These are phyloP conservation scores for Megaustenia siamemsis DNA, from an alignment of 2,888 invertebrate genomes.

Conservation along the genomic window DNA sequence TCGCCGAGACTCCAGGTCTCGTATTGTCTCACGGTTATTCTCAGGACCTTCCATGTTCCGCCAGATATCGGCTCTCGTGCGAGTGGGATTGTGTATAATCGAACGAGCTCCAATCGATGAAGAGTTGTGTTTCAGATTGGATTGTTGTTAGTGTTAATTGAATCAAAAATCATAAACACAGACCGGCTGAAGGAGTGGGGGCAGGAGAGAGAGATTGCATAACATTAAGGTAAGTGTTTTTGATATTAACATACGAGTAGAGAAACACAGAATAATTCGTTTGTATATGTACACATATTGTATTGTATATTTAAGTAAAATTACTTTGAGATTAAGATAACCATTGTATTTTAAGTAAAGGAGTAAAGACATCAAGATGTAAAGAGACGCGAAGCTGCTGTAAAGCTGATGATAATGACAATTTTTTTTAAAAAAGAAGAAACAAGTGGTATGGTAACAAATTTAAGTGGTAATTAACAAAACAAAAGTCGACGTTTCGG, in stretches of 20 bases:
- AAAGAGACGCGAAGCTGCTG: too few species aligned
- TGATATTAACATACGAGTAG: background rate
- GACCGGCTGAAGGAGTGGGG: background rate
- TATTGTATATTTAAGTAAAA: too few species aligned
- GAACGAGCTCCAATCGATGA: slow-evolving; percentile 7
- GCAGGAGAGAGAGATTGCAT: background rate
- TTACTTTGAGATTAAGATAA: too few species aligned
- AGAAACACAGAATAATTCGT: too few species aligned
- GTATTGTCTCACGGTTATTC: background rate
- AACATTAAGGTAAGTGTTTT: background rate
- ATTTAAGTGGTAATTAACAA: too few species aligned
- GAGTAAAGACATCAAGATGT: too few species aligned
- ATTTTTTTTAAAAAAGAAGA: too few species aligned
- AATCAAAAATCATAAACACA: background rate
- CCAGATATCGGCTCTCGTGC: background rate
- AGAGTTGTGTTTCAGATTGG: slow-evolving; percentile 20
- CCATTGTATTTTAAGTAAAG: too few species aligned
- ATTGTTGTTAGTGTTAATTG: slow-evolving; percentile 25
- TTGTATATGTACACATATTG: too few species aligned
- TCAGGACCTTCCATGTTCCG: background rate
- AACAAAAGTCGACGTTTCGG: too few species aligned
- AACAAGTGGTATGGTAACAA: too few species aligned
- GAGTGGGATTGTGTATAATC: background rate
- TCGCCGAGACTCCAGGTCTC: background rate
- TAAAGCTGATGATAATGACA: too few species aligned